These are phyloP conservation scores for Trachelus tabidus DNA, from an alignment of 2,888 invertebrate species.

Conservation along the genomic window DNA sequence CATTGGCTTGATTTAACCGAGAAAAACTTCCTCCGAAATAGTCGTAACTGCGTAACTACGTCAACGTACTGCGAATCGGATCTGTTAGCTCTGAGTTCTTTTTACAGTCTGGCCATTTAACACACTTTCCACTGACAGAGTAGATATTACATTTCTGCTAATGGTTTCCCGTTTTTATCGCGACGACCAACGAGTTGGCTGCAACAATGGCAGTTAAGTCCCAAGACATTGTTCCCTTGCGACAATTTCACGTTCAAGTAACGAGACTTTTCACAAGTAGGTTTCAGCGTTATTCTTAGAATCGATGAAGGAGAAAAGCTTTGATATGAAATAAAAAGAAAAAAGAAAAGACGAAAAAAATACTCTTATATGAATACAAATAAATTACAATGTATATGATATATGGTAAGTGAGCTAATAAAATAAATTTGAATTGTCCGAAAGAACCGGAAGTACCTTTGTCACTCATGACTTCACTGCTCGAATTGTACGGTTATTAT, in stretches of 20 bases:
- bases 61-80: conserved; percentile 23
- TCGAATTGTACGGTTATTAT: neutral
- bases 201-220: neutral
- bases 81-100: neutral
- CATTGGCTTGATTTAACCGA: neutral
- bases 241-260: neutral
- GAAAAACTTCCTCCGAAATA: neutral
- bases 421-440: neutral
- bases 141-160: neutral
- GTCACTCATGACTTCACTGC: neutral
- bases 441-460: neutral
- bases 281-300: neutral
- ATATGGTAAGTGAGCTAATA: neutral
- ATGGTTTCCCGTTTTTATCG: conserved; percentile 1
- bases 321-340: neutral
- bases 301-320: neutral
- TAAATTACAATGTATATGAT: neutral
- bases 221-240: neutral
- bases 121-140: neutral
- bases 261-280: neutral
- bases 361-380: neutral
- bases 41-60: conserved; percentile 10
- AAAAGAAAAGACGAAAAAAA: neutral
- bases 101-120: neutral
- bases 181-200: neutral